Evolutionary conservation across 2,888 invertebrate species (phyloP), one percentile per base, ranked within the genome.

Genomic region (Nomada ruficornis): DNA sequence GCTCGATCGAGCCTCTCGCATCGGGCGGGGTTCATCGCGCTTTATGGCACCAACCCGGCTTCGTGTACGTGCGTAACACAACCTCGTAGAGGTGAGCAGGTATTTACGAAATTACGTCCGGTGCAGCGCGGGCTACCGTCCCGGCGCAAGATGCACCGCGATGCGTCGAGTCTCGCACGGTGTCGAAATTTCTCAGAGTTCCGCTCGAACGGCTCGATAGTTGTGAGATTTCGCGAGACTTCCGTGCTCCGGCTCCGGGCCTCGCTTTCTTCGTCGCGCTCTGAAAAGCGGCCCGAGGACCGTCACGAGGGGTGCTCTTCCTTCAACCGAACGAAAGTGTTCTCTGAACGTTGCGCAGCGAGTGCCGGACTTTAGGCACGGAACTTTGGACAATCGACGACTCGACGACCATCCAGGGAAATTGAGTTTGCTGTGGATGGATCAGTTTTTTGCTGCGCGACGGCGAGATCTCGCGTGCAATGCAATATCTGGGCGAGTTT

Each of bases 1-100:
- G 92, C 91, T 91, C 89, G 88, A 91, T 90, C 90, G 91, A 91
- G 89, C 87, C 89, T 86, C 82, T 71, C 72, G 83, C 81, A 63
- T 87, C 86, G 91, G 90, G 91, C 89, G 89, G 91, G 90, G 86
- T 89, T 89, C 86, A 83, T 84, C 86, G 88, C 87, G 84, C 87
- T 89, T 89, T 90, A 89, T 88, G 79, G 69, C 80, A 77, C 65
- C 72, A 52, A 64, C 52, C 54, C 59, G 59, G 57, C 59, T 72
- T 72, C 68, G 71, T 71, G 80, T 73, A 79, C 77, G 84, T 71
- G 73, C 84, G 84, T 84, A 78, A 79, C 69, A 82, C 84, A 69
- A 71, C 62, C 83, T 78, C 80, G 77, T 80, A 76, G 73, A 80
- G 71, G 57, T 18, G 78, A 75, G 62, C 44, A 50, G 69, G 78